Evolutionary conservation across 2,888 invertebrate genomes (phyloP), one percentile per base, ranked within the genome.

Genomic region (Ormyrus labotus): DNA sequence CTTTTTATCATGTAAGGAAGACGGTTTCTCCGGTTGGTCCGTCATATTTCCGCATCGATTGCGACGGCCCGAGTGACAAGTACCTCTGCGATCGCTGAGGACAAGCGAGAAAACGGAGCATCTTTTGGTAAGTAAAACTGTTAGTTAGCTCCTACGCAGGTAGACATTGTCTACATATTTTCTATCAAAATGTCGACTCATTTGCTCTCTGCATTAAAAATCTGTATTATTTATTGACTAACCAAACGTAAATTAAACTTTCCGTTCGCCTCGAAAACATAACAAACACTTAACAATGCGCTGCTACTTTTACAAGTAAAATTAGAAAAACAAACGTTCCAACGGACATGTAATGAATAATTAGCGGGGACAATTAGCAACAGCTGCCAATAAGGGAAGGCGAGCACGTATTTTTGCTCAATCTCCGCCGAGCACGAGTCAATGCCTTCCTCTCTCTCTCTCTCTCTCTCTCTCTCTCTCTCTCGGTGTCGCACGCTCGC

Each of bases 401-500:
- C 78, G 72, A 71, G 60, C 82, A 72, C 79, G 13, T 60, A 61
- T 60, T 71, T 69, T 63, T 51, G 76, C 65, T 51, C 74, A 74
- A 80, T 83, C 71, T 81, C 71, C 63, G 58, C 65, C 78, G 76
- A 74, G 83, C 57, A 13, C 51, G 60, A 60, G 71, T 71, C 71
- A 71, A 60, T 71, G 71, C 51, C 60, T 61, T 48, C 19, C 19
- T 19, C 19, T 19, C 19, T 19, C 19, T 19, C 19, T 19, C 19
- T 19, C 19, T 19, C 19, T 19, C 19, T 19, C 19, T 19, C 19
- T 19, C 19, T 19, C 19, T 19, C 19, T 19, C 19, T 19, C 19
- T 19, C 19, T 19, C 19, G 19, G 19, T 19, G 19, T 19, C 19
- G 19, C 19, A 1, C 19, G 19, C 19, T 19, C 61, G 11, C 51